A percentile compares a stretch with the other conserved stretches of the same genome.
Evolutionary conservation across 92 coral and sea anemone genomes (phyloP).

Genomic region (Epizoanthus ramosus): DNA sequence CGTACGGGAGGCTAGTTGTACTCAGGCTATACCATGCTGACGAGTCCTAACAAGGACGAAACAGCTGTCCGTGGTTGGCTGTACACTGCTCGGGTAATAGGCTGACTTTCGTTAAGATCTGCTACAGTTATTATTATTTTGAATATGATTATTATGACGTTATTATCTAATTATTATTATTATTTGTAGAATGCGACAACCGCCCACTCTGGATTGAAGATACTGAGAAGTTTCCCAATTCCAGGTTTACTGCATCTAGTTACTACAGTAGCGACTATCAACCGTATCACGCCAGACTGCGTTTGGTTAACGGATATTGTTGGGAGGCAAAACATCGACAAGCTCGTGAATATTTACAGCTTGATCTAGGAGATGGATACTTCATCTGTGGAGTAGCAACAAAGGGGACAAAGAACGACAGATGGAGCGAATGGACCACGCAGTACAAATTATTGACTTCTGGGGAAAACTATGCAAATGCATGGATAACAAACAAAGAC

Average conservation of each 20-base stretch:
- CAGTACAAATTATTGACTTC: conserved; percentile 11
- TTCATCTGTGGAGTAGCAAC: conserved; percentile 39
- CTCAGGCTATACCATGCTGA: no score
- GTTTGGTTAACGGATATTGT: conserved; percentile 1
- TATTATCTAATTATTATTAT: no score
- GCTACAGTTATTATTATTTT: no score
- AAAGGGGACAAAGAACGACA: neutral
- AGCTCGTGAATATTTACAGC: conserved; percentile 1
- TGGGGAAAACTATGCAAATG: neutral
- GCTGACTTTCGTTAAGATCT: no score
- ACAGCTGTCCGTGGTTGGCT: no score
- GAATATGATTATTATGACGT: no score
- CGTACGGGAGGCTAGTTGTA: no score
- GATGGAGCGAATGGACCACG: neutral
- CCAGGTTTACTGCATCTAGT: conserved; percentile 18
- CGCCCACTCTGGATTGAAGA: conserved; percentile 29
- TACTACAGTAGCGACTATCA: neutral
- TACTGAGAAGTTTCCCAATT: conserved; percentile 5
- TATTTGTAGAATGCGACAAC: neutral
- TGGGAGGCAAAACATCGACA: neutral
- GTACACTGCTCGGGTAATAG: no score
- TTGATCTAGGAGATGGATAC: conserved; percentile 19
- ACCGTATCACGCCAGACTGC: conserved; percentile 19
- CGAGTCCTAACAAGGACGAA: no score
- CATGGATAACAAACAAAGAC: neutral